A percentile compares a stretch with the other conserved stretches of the same genome.
Conservation (phyloP, 2,113 vertebrate species). For the Leptosomus discolor region DNA sequence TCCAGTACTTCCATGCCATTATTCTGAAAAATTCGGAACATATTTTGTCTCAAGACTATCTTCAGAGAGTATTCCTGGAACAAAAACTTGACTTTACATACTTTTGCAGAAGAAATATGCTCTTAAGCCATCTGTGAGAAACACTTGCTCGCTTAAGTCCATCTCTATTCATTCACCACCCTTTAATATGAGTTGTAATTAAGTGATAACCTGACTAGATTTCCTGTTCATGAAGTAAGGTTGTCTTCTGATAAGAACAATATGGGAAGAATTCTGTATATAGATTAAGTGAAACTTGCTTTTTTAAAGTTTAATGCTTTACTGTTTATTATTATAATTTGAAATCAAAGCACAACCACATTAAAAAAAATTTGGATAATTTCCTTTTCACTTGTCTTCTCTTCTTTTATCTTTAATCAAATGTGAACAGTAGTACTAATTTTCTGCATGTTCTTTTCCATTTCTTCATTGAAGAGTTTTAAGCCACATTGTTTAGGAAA, state of each 20-base stretch:
- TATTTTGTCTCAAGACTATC: not conserved
- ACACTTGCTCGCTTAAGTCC: not conserved
- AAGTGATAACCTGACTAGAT: not conserved
- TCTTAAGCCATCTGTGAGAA: not conserved
- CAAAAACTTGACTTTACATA: not conserved
- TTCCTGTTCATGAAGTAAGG: not conserved
- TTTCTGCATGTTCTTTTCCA: not conserved
- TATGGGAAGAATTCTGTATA: not conserved
- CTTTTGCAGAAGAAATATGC: not conserved
- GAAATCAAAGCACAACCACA: not conserved
- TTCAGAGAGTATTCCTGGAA: not conserved
- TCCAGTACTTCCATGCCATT: not conserved
- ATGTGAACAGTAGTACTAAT: constrained; percentile 27
- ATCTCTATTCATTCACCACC: not conserved
- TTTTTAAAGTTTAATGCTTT: not conserved
- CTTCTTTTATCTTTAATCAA: constrained; percentile 7
- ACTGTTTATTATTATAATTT: not conserved
- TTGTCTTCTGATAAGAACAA: not conserved
- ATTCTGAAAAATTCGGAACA: not conserved
- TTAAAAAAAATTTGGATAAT: not conserved
- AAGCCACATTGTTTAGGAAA: constrained; percentile 5
- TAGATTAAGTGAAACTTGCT: not conserved
- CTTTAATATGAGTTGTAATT: not conserved
- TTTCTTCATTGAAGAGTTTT: not conserved
- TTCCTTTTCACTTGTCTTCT: not conserved